These are phyloP conservation scores for Aphis gossypii DNA, from an alignment of 1,140 invertebrate species.

Conservation along the genomic window DNA sequence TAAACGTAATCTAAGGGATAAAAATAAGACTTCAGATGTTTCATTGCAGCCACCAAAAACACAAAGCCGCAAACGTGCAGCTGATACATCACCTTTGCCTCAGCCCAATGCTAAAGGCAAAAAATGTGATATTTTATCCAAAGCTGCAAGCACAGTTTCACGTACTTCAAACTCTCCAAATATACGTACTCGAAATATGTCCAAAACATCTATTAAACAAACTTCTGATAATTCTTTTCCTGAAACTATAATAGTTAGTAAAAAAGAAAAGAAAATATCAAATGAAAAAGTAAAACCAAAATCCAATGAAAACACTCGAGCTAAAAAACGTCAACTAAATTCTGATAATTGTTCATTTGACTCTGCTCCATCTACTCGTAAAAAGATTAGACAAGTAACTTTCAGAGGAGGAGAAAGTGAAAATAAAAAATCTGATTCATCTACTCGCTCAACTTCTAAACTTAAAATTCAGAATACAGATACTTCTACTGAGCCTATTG, in stretches of 20 bases:
- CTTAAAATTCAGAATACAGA: background rate
- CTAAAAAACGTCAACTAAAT: slow-evolving; percentile 13
- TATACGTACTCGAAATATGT: slow-evolving; percentile 10
- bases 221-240: slow-evolving; percentile 22
- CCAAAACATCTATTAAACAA: background rate
- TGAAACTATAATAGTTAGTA: background rate
- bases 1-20: slow-evolving; percentile 17
- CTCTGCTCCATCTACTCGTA: background rate
- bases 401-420: background rate
- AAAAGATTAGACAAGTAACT: slow-evolving; percentile 6
- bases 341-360: slow-evolving; percentile 26
- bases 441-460: background rate
- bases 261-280: slow-evolving; percentile 35
- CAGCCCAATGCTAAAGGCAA: background rate
- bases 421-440: slow-evolving; percentile 14
- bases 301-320: background rate
- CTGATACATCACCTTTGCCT: background rate
- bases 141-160: background rate
- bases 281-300: background rate
- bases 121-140: slow-evolving; percentile 32
- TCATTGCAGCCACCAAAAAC: background rate
- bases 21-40: background rate
- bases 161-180: background rate
- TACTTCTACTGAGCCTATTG: background rate
- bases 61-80: slow-evolving; percentile 26